Base-by-base conservation (phyloP, 2,113 vertebrate species). In the Ceyx cyanopectus region DNA sequence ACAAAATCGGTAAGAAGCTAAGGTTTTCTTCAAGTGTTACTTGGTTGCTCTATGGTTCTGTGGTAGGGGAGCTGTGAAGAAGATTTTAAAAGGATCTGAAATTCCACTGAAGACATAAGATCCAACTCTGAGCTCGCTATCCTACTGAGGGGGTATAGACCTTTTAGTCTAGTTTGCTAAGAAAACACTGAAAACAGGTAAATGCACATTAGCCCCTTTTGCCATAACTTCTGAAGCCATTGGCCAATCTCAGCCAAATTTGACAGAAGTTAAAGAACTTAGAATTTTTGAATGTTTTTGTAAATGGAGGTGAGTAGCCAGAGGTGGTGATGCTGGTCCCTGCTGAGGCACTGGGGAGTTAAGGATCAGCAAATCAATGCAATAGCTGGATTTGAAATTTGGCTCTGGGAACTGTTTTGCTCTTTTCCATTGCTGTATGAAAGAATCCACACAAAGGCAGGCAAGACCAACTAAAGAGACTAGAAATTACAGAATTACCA, bases 1-100 rank as follows among this genome's bases (percentile, higher is more conserved):
- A 98, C 96, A 99, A 99, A 97, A 99, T 98, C 94, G 99, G 99
- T 99, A 97, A 97, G 96, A 75, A 81, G 16, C 43, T 30, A 29
- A 16, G 5, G 14, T 12, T 76, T 96, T 88, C 30, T 90, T 56
- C 3, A 53, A 57, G 54, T 43, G 26, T 24, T 81, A 17, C 40
- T 81, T 87, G 40, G 34, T 60, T n/a, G 29, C 30, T 30, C 17
- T 21, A 48, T 51, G 26, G 40, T 60, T 68, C 70, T 76, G 26
- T 34, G 27, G 34, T 60, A 41, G 10, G 27, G 90, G 96, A 98
- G 97, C 96, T 82, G 76, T 98, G 98, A 98, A 93, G 97, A 98
- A 62, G 90, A 95, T 19, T 85, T 82, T 85, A 96, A 79, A 50
- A 96, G 75, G 75, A 91, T 97, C 97, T 95, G 97, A 98, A 41